Percentiles rank a stretch among this genome's conserved stretches.
phyloP scores from a whole-genome alignment of 2,113 vertebrate species.

The Okapia johnstoni region DNA sequence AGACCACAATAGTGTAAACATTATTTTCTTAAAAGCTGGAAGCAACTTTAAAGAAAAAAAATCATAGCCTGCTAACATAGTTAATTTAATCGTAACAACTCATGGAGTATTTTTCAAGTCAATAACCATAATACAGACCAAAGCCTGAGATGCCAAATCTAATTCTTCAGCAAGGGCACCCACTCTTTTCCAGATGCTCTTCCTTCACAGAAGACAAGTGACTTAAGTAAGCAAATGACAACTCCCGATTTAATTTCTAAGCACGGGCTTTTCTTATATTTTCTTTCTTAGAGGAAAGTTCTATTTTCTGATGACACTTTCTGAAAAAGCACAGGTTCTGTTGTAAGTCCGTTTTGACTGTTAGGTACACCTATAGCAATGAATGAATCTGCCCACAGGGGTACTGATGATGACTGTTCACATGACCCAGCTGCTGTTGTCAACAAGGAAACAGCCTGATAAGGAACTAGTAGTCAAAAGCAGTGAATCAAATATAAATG shows the following conservation, averaged over 20 bases:
- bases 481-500: neutral
- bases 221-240: neutral
- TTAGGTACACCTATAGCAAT: neutral
- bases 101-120: neutral
- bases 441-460: neutral
- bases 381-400: neutral
- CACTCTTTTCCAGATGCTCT: neutral
- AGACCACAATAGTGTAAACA: neutral
- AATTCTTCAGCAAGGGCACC: neutral
- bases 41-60: neutral
- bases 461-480: neutral
- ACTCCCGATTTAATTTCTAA: neutral
- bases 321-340: neutral
- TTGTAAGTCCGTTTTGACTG: neutral
- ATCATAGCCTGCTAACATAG: neutral
- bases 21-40: neutral
- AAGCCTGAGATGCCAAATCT: neutral
- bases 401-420: neutral
- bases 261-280: neutral
- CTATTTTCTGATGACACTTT: neutral
- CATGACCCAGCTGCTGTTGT: too few relatives aligned
- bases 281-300: neutral
- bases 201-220: neutral
- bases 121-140: neutral
- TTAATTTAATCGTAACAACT: neutral